Conservation (phyloP, 1,140 invertebrate species). For the Copidosoma floridanum region DNA sequence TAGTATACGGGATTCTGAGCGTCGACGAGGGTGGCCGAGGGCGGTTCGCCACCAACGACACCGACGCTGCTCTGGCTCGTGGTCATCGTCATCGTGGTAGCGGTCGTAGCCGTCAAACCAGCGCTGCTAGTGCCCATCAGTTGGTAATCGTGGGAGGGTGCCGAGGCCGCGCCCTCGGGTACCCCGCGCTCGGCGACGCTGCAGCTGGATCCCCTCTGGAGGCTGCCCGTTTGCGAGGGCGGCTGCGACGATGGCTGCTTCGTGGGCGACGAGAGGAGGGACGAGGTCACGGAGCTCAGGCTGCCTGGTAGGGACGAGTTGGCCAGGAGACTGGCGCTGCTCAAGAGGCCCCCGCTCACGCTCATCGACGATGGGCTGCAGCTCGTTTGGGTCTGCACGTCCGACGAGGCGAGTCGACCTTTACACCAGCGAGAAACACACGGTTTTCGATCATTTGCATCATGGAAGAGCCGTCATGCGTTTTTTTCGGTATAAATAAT, state of each 20-base stretch:
- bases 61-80: neutral
- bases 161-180: slow-evolving; percentile 64
- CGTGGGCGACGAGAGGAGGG: slow-evolving; percentile 51
- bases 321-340: neutral
- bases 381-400: slow-evolving; percentile 45
- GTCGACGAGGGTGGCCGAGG: slow-evolving; percentile 36
- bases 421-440: neutral
- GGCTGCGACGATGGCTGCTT: slow-evolving; percentile 28
- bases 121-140: slow-evolving; percentile 10
- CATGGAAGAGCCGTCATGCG: no score
- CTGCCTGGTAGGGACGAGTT: neutral
- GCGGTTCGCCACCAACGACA: neutral
- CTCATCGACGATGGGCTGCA: slow-evolving; percentile 28
- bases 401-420: slow-evolving; percentile 24
- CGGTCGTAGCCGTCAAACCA: slow-evolving; percentile 2
- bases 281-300: slow-evolving; percentile 35
- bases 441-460: neutral
- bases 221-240: slow-evolving; percentile 17
- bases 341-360: slow-evolving; percentile 19
- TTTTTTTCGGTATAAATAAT: no score
- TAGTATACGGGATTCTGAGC: slow-evolving; percentile 54
- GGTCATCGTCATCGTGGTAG: neutral
- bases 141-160: slow-evolving; percentile 57
- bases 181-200: slow-evolving; percentile 62
- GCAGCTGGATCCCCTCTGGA: slow-evolving; percentile 30